phyloP scores from a whole-genome alignment of 2,888 invertebrate genomes.

The Portevinia maculata region DNA sequence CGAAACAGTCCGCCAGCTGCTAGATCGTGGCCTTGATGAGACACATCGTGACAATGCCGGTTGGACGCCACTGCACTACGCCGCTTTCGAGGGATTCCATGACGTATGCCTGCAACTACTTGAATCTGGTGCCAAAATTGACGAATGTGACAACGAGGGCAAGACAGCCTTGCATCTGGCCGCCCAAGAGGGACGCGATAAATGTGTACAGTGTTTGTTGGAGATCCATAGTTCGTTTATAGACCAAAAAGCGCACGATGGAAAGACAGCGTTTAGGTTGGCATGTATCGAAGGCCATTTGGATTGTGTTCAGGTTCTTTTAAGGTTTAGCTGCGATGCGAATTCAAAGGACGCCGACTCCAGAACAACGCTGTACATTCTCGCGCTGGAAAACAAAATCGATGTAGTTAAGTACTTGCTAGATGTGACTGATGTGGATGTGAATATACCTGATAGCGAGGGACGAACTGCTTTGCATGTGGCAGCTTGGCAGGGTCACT shows the following conservation, averaged over 20 bases:
- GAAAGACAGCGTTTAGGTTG: constrained; percentile 91
- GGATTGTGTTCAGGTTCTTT: constrained; percentile 85
- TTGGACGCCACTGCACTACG: constrained; percentile 98
- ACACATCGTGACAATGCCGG: constrained; percentile 96
- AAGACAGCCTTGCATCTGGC: constrained; percentile 94
- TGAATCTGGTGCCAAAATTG: constrained; percentile 94
- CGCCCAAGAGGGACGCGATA: constrained; percentile 93
- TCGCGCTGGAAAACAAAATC: constrained; percentile 93
- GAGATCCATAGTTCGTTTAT: constrained; percentile 91
- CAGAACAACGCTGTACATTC: constrained; percentile 94
- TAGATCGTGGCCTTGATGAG: constrained; percentile 94
- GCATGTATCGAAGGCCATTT: constrained; percentile 87
- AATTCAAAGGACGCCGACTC: constrained; percentile 96
- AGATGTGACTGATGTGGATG: constrained; percentile 89
- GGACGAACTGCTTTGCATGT: constrained; percentile 95
- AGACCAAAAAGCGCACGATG: constrained; percentile 94
- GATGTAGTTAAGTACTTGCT: constrained; percentile 93
- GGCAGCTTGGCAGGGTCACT: constrained; percentile 96
- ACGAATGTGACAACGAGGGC: constrained; percentile 95
- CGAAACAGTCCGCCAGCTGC: constrained; percentile 93
- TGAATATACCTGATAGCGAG: constrained; percentile 94
- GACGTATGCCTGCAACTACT: constrained; percentile 84
- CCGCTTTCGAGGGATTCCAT: constrained; percentile 92
- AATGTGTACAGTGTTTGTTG: constrained; percentile 84
- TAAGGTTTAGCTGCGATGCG: constrained; percentile 90